Base-by-base conservation (phyloP, 2,113 vertebrate species). In the Engraulis encrasicolus region DNA sequence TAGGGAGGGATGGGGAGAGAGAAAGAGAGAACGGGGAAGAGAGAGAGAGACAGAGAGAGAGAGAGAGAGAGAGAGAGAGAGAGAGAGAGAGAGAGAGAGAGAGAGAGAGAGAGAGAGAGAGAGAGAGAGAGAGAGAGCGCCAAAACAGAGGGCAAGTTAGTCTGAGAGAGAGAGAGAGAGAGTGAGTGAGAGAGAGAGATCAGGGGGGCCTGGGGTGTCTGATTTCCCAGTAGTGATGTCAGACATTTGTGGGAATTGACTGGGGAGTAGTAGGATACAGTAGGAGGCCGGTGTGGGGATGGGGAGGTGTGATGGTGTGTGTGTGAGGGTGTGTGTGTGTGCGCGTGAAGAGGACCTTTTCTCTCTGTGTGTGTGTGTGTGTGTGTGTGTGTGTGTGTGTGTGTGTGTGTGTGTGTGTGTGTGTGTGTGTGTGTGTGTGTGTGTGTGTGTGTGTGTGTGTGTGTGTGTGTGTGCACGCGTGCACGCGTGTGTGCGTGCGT, bases 321-420 rank as follows among this genome's bases (percentile, higher is more conserved):
- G 54, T 23, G 54, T 19, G 54, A 6, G 11, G 40, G 66, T 48
- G 36, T 50, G 58, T 34, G 37, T 54, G 40, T 50, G 27, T 37
- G 79, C 58, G 50, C 27, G 36, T 36, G 81, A 79, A 36, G 71
- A 54, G 80, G 80, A 80, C n/a, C n/a, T n/a, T n/a, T n/a, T n/a
- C n/a, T n/a, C n/a, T n/a, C n/a, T n/a, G n/a, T n/a, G 54, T 19
- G 54, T 3, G 18, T 6, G 20, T 2, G 54, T 4, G 54, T 19
- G 54, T 19, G 11, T 45, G 40, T 45, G 40, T 45, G 58, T 34
- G 37, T 54, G 40, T 38, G 19, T 40, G 61, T 79, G 80, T 31
- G 36, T 54, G 81, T 3, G 9, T 45, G 40, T 45, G 40, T 45
- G 40, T 45, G 40, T 45, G 40, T 45, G n/a, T 45, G 40, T 40